Evolutionary conservation across 2,797 vertebrate species (phyloP), one percentile per base, ranked within the genome.

Genomic region (Notoglanidium macrostoma): DNA sequence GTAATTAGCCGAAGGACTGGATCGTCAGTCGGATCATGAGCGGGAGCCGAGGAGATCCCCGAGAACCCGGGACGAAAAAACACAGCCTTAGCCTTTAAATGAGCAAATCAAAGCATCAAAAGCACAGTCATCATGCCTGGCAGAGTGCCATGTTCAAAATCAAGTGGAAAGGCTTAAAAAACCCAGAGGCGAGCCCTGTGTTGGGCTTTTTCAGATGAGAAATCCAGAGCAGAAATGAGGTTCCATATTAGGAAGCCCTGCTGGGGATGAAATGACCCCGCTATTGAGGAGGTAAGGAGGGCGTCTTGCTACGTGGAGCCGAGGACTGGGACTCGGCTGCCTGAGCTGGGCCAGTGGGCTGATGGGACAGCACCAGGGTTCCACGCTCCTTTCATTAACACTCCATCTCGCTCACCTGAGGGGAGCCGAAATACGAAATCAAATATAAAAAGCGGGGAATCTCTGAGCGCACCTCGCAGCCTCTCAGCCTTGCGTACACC

Each of bases 191-290:
- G 46, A 76, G 81, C 83, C 72, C 73, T 49, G 79, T n/a, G 32
- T 89, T 70, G 83, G 74, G 86, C 84, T 49, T 49, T 49, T 49
- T 86, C 46, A 84, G 85, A 90, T 90, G 87, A 89, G 84, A 90
- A 89, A 88, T 87, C 91, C 70, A 93, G 90, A 89, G 88, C 72
- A 92, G 92, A 94, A 94, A 91, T 93, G 89, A 91, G 83, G 90
- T 90, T 89, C 89, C 73, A 74, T 70, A 91, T 85, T 91, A 92
- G 76, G 92, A 92, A 89, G 79, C 89, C 94, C 93, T 91, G 92
- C 92, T 10, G 90, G 91, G 89, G 91, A 92, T 87, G 93, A 95
- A 96, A 94, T 92, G 93, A 92, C 92, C 92, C 88, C 87, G 87
- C 91, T 91, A 74, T 0, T 89, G 93, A 91, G 93, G 92, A 92